Evolutionary conservation across 2,888 invertebrate species (phyloP).

Genomic region (Amblyjoppa fuscipennis): DNA sequence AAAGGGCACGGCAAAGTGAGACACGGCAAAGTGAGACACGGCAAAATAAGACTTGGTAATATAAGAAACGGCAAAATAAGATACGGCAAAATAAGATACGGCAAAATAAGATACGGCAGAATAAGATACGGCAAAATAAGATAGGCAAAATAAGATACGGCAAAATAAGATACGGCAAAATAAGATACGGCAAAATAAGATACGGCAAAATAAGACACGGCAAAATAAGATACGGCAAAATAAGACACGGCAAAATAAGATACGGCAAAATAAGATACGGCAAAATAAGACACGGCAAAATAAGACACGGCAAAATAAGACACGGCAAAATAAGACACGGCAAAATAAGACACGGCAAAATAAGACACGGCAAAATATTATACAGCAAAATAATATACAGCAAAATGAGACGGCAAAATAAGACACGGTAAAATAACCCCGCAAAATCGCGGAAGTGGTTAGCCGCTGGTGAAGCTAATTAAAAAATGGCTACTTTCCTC

Average conservation of each 20-base stretch:
- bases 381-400: too few species aligned
- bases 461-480: background rate
- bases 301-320: too few species aligned
- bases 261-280: too few species aligned
- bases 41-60: background rate
- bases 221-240: background rate
- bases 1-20: too few species aligned
- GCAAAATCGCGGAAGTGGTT: background rate
- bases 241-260: too few species aligned
- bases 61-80: too few species aligned
- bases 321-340: too few species aligned
- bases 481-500: background rate
- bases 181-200: background rate
- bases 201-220: too few species aligned
- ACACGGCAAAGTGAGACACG: background rate
- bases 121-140: background rate
- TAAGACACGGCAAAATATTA: too few species aligned
- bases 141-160: too few species aligned
- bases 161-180: background rate
- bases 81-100: background rate
- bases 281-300: too few species aligned
- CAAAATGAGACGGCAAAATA: background rate
- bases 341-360: too few species aligned
- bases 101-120: background rate
- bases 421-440: background rate